Conservation (phyloP, 2,797 vertebrate species). For the Notoglanidium macrostoma region DNA sequence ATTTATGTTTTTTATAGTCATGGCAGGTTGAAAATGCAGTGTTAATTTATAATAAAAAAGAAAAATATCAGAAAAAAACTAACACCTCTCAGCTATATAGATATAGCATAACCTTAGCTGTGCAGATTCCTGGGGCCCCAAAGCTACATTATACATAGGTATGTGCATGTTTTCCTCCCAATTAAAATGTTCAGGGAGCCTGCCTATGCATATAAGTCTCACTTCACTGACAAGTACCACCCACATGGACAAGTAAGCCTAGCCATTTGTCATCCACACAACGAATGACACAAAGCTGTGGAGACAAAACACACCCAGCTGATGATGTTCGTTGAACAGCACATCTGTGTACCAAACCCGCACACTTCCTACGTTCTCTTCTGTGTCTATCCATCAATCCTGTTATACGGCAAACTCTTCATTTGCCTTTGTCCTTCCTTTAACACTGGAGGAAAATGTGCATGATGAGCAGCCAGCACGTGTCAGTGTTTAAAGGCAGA, state of each 20-base stretch:
- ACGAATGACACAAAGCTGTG: slow-evolving; percentile 50
- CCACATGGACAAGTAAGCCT: slow-evolving; percentile 53
- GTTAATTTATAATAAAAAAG: not conserved
- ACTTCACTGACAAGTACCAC: slow-evolving; percentile 57
- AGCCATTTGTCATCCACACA: slow-evolving; percentile 59
- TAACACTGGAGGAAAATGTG: slow-evolving; percentile 57
- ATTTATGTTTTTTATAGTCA: not conserved
- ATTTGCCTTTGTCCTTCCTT: slow-evolving; percentile 37
- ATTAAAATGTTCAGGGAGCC: slow-evolving; percentile 43
- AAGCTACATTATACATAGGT: slow-evolving; percentile 42
- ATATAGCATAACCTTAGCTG: slow-evolving; percentile 38
- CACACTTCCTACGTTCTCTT: slow-evolving; percentile 22
- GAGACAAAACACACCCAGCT: slow-evolving; percentile 56
- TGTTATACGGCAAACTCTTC: slow-evolving; percentile 7
- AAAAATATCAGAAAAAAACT: not conserved
- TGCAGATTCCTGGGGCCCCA: slow-evolving; percentile 40
- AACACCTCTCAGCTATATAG: slow-evolving; percentile 18
- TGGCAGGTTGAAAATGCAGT: slow-evolving; percentile 2
- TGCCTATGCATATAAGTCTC: slow-evolving; percentile 46
- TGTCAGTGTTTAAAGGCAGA: slow-evolving; percentile 55
- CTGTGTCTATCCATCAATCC: slow-evolving; percentile 9
- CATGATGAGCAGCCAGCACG: slow-evolving; percentile 48
- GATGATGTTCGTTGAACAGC: slow-evolving; percentile 42
- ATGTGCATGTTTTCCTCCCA: slow-evolving; percentile 35
- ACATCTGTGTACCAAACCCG: slow-evolving; percentile 19